Evolutionary conservation across 2,888 invertebrate genomes (phyloP).

Genomic region (Melinopterus prodromus): DNA sequence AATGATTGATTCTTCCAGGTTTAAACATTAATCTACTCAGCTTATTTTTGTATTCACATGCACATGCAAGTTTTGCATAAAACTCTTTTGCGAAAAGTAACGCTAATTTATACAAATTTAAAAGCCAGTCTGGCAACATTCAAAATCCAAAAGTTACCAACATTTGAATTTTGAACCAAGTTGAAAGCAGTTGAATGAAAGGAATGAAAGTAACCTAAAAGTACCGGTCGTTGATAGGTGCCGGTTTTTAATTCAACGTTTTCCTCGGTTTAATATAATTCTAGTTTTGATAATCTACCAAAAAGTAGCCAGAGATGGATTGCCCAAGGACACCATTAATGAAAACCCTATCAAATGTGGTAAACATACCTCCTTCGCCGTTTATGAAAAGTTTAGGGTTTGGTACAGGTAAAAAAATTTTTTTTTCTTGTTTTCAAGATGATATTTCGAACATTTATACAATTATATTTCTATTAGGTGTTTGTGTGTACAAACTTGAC

Average conservation of each 20-base stretch:
- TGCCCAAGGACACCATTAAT: slow-evolving; percentile 36
- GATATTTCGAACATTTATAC: not conserved
- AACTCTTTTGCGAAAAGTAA: too few species aligned
- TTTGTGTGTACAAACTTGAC: slow-evolving; percentile 79
- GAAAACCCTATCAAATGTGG: slow-evolving; percentile 24
- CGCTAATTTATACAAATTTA: too few species aligned
- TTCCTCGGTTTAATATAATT: not conserved
- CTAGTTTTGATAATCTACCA: not conserved
- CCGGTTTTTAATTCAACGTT: not conserved
- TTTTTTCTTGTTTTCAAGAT: slow-evolving; percentile 15
- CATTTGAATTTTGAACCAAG: not conserved
- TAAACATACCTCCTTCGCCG: slow-evolving; percentile 75
- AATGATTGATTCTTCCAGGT: too few species aligned
- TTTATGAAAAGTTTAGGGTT: slow-evolving; percentile 76
- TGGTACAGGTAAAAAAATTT: slow-evolving; percentile 70
- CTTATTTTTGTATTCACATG: too few species aligned
- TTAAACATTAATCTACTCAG: too few species aligned
- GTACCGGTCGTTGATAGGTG: not conserved
- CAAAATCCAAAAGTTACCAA: not conserved
- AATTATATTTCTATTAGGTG: slow-evolving; percentile 63
- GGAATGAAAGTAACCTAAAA: not conserved
- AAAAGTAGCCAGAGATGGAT: slow-evolving; percentile 37
- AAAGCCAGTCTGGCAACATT: not conserved
- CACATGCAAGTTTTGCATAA: too few species aligned
- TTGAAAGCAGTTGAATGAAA: too few species aligned